Base-by-base conservation (phyloP, 1,140 invertebrate genomes). In the Eubasilissa regina region DNA sequence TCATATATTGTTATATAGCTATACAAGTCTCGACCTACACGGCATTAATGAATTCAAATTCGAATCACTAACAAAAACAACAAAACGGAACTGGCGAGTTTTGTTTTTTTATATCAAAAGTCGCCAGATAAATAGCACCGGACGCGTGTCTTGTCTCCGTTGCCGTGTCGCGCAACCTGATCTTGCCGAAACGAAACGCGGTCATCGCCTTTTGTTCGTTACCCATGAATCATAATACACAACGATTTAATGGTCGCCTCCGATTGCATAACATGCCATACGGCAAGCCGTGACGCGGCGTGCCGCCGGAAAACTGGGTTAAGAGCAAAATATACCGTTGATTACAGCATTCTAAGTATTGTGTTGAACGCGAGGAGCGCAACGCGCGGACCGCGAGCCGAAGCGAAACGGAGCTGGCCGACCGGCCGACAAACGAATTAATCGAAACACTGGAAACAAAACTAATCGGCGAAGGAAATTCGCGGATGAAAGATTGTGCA, bases 261-360 rank as follows among this genome's bases (percentile, higher is more conserved):
- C 47, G 45, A 51, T 51, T 51, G 68, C 80, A 81, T 81, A 81
- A 81, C 51, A 78, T 77, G 55, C 70, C 68, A 76, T 70, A 78
- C 80, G 43, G 68, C 48, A 56, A 68, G 74, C 80, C 68, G 77
- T 77, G 77, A 75, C 80, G 80, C 25, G 51, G 43, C 47, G 47
- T 56, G 48, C 51, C 55, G 45, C 44, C 17, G n/a, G 64, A 45
- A 55, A 80, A 81, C 80, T 81, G 72, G 80, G 80, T 81, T 81
- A 81, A 81, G 80, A 81, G 76, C 80, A 78, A 78, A 77, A 81
- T 81, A 43, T 81, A 81, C 80, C 80, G 80, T 78, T 81, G 70
- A 75, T 81, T 81, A 78, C 80, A 81, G 76, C 80, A 81, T 75
- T 81, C 76, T 75, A 62, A 45, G 80, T 77, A 75, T 70, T 53